Conservation (phyloP, 2,888 invertebrate genomes). For the Toxonevra muliebris region DNA sequence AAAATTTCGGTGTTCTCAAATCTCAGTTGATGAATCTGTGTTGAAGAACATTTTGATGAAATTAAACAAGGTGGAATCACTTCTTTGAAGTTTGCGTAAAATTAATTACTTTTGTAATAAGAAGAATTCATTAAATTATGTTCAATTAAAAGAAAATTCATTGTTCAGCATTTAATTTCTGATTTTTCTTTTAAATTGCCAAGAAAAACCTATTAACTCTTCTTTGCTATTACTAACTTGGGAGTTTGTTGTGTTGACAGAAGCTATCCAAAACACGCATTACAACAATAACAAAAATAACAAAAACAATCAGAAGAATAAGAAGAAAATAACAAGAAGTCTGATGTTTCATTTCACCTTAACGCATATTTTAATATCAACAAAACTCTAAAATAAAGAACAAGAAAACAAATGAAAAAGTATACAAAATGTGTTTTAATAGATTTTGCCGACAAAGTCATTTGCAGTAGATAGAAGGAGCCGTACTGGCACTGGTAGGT, state of each 20-base stretch:
- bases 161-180: background rate
- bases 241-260: constrained; percentile 20
- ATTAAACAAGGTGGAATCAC: too few species aligned
- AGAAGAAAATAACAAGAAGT: constrained; percentile 1
- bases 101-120: too few species aligned
- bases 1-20: too few species aligned
- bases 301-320: constrained; percentile 10
- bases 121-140: too few species aligned
- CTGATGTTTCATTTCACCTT: constrained; percentile 16
- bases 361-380: constrained; percentile 3
- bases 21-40: too few species aligned
- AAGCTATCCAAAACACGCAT: constrained; percentile 26
- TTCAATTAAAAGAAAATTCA: too few species aligned
- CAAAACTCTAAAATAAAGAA: background rate
- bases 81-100: too few species aligned
- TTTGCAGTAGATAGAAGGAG: background rate
- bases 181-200: too few species aligned
- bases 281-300: constrained; percentile 8
- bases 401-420: background rate
- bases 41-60: too few species aligned
- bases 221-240: background rate
- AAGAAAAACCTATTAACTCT: too few species aligned
- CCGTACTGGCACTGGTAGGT: background rate
- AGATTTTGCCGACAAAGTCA: constrained; percentile 17
- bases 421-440: constrained; percentile 9